Conservation (phyloP, 2,888 invertebrate species). For the Rhamnusium bicolor region DNA sequence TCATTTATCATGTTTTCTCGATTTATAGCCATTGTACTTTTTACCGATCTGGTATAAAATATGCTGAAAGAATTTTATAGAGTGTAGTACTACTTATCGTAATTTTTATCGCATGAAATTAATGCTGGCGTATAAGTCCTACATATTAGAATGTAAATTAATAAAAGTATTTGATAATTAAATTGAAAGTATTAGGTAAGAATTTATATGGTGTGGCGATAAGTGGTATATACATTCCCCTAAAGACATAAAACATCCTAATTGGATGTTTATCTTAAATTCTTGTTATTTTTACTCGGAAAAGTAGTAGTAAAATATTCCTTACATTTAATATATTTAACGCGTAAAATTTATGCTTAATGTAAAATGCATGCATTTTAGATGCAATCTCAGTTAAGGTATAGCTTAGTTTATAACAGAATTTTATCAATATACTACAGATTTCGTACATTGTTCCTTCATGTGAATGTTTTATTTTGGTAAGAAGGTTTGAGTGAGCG, state of each 20-base stretch:
- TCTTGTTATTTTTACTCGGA: neutral
- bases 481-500: no score
- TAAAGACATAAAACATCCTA: slow-evolving; percentile 16
- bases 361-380: slow-evolving; percentile 11
- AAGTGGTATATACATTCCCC: slow-evolving; percentile 9
- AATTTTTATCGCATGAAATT: neutral
- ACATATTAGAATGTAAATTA: no score
- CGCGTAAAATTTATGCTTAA: slow-evolving; percentile 10
- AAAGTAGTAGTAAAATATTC: slow-evolving; percentile 9
- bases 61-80: no score
- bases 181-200: neutral
- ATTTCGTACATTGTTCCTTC: no score
- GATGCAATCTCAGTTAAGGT: slow-evolving; percentile 12
- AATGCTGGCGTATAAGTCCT: neutral
- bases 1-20: no score
- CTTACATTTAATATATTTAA: neutral
- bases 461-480: no score
- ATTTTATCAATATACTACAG: no score
- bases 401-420: neutral
- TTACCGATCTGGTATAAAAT: no score
- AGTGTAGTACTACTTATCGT: neutral
- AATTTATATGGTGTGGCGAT: slow-evolving; percentile 11
- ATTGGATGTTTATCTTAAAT: slow-evolving; percentile 22
- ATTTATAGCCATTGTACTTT: no score
- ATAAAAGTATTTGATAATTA: neutral